Percentiles rank a stretch among this genome's conserved stretches.
These are phyloP conservation scores for Nasua narica DNA, from an alignment of 2,797 vertebrate genomes.

Conservation along the genomic window DNA sequence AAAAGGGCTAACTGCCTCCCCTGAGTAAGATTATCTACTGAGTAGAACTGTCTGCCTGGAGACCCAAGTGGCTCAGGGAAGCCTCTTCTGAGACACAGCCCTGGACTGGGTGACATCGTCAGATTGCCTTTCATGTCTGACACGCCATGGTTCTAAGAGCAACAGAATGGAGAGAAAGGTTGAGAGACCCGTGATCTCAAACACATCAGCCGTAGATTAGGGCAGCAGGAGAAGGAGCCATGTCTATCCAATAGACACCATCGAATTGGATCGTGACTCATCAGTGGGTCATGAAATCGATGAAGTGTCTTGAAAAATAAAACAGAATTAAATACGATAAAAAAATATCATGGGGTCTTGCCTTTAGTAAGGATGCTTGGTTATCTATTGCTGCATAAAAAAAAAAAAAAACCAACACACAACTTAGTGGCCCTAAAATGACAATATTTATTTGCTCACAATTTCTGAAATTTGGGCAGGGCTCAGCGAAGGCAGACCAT, in stretches of 20 bases:
- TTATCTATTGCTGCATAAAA: background rate
- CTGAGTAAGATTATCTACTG: background rate
- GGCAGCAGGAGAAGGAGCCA: background rate
- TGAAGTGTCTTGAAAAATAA: constrained; percentile 1
- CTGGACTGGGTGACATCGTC: background rate
- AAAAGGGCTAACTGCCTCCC: background rate
- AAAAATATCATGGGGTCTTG: background rate
- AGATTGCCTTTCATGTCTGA: background rate
- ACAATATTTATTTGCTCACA: background rate
- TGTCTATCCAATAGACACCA: background rate
- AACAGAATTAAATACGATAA: background rate
- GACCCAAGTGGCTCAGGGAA: background rate
- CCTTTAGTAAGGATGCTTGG: background rate
- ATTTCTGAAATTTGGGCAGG: background rate
- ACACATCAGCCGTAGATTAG: background rate
- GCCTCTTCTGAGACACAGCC: background rate
- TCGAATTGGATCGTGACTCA: background rate
- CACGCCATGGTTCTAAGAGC: background rate
- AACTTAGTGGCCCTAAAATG: background rate
- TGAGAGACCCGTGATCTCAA: background rate
- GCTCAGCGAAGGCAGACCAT: background rate
- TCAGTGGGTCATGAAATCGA: constrained; percentile 12
- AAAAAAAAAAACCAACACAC: background rate
- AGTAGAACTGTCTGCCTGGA: background rate
- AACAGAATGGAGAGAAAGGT: background rate